phyloP scores from a whole-genome alignment of 2,113 vertebrate species.

The Paratilapia polleni region DNA sequence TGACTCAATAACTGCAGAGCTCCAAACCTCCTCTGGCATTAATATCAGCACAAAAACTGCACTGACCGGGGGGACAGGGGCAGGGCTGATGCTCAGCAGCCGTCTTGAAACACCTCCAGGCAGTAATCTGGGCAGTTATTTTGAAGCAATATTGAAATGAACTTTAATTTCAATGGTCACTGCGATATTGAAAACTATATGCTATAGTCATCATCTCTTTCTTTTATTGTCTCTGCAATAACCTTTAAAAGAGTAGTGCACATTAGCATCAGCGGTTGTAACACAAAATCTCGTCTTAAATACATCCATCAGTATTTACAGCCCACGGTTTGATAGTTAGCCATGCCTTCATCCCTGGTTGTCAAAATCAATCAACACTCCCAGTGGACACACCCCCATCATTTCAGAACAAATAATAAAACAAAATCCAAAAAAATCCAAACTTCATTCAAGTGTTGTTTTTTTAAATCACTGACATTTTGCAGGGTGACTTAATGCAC shows the following conservation, averaged over 20 bases:
- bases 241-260: too few species aligned
- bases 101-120: neutral
- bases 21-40: neutral
- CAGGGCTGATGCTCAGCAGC: neutral
- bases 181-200: neutral
- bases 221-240: neutral
- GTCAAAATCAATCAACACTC: neutral
- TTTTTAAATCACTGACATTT: neutral
- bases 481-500: neutral
- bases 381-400: neutral
- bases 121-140: neutral
- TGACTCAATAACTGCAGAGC: too few species aligned
- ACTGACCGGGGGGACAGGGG: neutral
- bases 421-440: too few species aligned
- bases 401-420: neutral
- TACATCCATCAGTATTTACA: neutral
- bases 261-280: too few species aligned
- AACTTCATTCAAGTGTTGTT: neutral
- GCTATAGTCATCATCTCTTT: neutral
- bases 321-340: neutral
- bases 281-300: neutral
- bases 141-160: neutral
- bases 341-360: neutral
- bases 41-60: neutral
- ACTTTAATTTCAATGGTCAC: neutral